Conservation (phyloP, 2,797 vertebrate genomes). For the Malacoraja senta region DNA sequence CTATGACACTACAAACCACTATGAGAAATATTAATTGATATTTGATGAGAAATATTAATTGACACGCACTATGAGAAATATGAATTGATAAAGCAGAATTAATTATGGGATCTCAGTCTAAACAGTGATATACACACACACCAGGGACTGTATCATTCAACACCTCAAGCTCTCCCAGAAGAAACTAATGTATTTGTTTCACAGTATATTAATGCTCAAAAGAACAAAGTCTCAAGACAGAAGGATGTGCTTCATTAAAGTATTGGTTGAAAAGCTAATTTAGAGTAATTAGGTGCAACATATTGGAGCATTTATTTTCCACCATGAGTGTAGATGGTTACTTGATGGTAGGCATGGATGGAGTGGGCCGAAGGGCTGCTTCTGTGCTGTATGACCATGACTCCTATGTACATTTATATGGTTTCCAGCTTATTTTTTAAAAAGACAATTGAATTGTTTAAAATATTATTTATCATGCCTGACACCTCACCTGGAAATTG, state of each 20-base stretch:
- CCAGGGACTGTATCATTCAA: not conserved
- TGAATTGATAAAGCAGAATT: not conserved
- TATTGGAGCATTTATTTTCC: not conserved
- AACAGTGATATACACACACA: not conserved
- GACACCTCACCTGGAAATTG: slow-evolving; percentile 79
- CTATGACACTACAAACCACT: no score
- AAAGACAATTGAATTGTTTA: not conserved
- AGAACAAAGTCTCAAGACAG: not conserved
- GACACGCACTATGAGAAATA: no score
- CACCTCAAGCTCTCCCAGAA: not conserved
- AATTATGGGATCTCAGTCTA: not conserved
- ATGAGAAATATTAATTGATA: no score
- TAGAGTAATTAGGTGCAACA: not conserved
- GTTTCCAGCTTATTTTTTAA: not conserved
- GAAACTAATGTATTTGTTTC: not conserved
- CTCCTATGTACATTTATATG: not conserved
- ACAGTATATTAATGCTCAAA: not conserved
- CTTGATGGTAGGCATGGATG: no score
- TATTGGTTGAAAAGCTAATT: not conserved
- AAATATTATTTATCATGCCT: not conserved
- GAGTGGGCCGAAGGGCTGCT: no score
- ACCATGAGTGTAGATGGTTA: not conserved
- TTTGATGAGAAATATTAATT: no score
- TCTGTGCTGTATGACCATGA: no score
- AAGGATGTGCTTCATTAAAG: not conserved